Base-by-base conservation (phyloP, 2,797 vertebrate genomes). In the Distichodus sexfasciatus region DNA sequence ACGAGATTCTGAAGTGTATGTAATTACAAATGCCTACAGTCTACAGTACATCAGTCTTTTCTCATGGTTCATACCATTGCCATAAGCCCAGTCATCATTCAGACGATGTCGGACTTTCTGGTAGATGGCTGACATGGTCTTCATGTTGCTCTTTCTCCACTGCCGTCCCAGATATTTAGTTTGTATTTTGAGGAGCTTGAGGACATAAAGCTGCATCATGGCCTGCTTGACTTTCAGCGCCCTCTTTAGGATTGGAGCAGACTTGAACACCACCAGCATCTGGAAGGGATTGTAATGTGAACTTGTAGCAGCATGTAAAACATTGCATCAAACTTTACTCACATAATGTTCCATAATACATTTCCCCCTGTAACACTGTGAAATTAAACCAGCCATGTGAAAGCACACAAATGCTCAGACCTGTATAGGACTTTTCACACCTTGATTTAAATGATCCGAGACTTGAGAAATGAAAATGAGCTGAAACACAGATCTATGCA, bases 91-190 rank as follows among this genome's bases (percentile, higher is more conserved):
- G 87, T 98, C 96, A 0, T 98, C 96, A 0, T 98, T 98, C 84
- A 97, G 93, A 64, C 95, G 88, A 86, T 98, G 96, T 44, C 95
- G 92, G 59, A 98, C 96, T 84, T 97, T 97, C 89, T 98, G 96
- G 79, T 98, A 98, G 65, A 98, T 98, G 78, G 96, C 95, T 0
- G 96, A 98, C 95, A 98, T 98, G 74, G 96, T 98, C 78, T 98
- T 98, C 96, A 98, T 98, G 90, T 98, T 98, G 87, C 95, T 98
- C 81, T 98, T 98, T 71, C 96, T 92, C 96, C 96, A 98, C 82
- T 98, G 96, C 24, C 96, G 91, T 2, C 96, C 96, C 63, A 99
- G 87, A 78, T 98, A 98, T 82, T 98, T 98, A 78, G 96, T 98
- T 88, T 99, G 96, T 71, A 97, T 93, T 84, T 99, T 99, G 0